Conservation (phyloP, 2,888 invertebrate genomes). For the Octodonta nipae region DNA sequence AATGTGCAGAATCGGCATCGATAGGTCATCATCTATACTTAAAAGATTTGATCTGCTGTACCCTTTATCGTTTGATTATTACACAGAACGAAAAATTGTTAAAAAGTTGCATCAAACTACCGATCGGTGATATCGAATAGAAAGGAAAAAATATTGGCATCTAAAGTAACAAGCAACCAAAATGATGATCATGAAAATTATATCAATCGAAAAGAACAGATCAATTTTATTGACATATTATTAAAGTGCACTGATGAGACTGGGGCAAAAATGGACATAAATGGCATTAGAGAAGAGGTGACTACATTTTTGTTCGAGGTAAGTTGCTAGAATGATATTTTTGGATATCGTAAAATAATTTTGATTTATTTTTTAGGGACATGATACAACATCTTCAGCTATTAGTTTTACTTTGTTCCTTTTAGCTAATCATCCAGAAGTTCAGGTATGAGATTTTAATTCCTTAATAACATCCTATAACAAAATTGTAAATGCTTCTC, state of each 20-base stretch:
- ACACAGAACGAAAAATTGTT: constrained; percentile 31
- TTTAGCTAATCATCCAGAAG: constrained; percentile 31
- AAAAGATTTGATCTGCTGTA: constrained; percentile 31
- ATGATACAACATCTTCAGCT: constrained; percentile 36
- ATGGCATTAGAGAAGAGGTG: constrained; percentile 53
- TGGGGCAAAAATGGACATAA: constrained; percentile 44
- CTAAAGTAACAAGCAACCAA: too few species aligned
- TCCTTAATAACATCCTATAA: too few species aligned
- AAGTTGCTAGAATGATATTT: too few species aligned
- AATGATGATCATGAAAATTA: too few species aligned
- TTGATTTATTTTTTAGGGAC: constrained; percentile 33
- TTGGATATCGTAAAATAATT: too few species aligned
- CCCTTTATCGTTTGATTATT: constrained; percentile 45
- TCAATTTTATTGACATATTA: too few species aligned
- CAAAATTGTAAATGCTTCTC: too few species aligned
- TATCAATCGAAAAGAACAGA: too few species aligned
- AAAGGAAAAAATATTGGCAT: too few species aligned
- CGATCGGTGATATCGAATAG: constrained; percentile 3
- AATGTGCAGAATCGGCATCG: background rate
- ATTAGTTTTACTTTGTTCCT: constrained; percentile 35
- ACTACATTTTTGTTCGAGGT: constrained; percentile 65
- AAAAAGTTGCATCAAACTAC: constrained; percentile 4
- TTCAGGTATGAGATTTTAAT: constrained; percentile 32
- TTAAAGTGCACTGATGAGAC: too few species aligned
- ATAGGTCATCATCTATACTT: constrained; percentile 23